Conservation (phyloP, 2,113 vertebrate species). For the Peromyscus maniculatus region DNA sequence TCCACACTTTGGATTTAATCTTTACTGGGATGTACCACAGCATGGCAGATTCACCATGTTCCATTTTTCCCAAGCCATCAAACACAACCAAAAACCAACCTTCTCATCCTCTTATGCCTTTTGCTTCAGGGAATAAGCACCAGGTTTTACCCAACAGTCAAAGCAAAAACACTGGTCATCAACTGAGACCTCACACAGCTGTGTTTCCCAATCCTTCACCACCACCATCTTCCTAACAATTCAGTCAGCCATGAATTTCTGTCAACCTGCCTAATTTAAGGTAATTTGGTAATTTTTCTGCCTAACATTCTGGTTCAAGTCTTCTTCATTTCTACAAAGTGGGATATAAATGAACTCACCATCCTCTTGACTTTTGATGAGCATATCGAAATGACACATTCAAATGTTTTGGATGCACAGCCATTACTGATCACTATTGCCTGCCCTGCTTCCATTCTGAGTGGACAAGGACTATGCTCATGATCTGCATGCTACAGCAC, state of each 20-base stretch:
- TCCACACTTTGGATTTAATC: slow-evolving; percentile 18
- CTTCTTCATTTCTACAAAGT: neutral
- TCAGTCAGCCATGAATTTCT: neutral
- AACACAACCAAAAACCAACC: slow-evolving; percentile 13
- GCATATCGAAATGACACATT: neutral
- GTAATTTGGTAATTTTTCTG: neutral
- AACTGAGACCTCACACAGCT: neutral
- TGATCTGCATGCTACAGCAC: neutral
- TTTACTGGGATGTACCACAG: neutral
- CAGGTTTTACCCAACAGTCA: neutral
- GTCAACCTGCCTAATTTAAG: neutral
- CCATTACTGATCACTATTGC: neutral
- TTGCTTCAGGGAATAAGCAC: neutral
- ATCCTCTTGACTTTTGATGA: slow-evolving; percentile 33
- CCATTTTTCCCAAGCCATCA: slow-evolving; percentile 24
- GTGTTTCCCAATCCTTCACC: neutral
- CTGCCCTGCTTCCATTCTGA: neutral
- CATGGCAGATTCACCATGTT: neutral
- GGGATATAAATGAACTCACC: slow-evolving; percentile 21
- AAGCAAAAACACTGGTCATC: neutral
- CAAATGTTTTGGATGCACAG: neutral
- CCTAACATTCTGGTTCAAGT: slow-evolving; percentile 14
- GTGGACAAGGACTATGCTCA: neutral
- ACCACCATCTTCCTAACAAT: neutral
- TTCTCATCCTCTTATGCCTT: neutral